Conservation (phyloP, 2,113 vertebrate genomes). For the Agapornis roseicollis region DNA sequence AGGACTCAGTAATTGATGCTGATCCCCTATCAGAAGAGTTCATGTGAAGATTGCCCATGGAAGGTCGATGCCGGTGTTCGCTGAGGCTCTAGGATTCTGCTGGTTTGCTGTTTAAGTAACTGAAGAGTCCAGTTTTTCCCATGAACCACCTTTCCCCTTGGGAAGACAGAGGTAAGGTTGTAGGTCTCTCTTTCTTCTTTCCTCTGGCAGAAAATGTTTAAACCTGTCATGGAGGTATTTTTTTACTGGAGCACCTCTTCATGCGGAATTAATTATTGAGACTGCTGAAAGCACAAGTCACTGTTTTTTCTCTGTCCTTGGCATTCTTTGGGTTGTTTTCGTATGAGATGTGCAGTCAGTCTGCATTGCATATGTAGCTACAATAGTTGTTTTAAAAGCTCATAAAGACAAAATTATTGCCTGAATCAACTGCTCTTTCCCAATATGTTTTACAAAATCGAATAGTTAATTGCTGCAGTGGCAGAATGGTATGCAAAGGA, state of each 20-base stretch:
- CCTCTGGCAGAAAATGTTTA: background rate
- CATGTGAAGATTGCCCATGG: background rate
- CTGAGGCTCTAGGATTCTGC: slow-evolving; percentile 10
- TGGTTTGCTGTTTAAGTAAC: background rate
- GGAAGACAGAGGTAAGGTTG: slow-evolving; percentile 43
- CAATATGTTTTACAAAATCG: background rate
- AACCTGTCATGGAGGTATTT: background rate
- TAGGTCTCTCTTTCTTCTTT: background rate
- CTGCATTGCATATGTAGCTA: background rate
- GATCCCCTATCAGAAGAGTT: background rate
- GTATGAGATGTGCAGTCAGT: background rate
- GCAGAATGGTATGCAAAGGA: background rate
- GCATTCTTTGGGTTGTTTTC: background rate
- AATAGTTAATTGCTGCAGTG: background rate
- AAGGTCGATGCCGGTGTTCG: background rate
- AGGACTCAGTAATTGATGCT: background rate
- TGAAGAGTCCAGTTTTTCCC: slow-evolving; percentile 16
- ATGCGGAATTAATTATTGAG: background rate
- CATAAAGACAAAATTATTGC: background rate
- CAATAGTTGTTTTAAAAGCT: background rate
- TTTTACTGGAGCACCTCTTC: background rate
- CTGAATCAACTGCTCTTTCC: background rate
- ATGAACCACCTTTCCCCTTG: slow-evolving; percentile 50
- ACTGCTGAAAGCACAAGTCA: background rate
- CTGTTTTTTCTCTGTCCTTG: background rate